Conservation (phyloP, 1,140 invertebrate species). For the Tetranychus urticae region DNA sequence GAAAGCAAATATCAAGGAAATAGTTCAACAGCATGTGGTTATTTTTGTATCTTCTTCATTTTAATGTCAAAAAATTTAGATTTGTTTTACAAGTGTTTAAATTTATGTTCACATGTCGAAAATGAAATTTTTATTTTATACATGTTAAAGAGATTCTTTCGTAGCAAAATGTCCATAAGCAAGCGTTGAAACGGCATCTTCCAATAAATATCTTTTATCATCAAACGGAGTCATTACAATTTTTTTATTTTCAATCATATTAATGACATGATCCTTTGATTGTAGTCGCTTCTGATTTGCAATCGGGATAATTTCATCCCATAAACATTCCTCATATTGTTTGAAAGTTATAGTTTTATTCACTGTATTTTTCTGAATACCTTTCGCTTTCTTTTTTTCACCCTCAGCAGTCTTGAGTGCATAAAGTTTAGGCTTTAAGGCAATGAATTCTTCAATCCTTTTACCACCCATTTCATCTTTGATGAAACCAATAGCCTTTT, state of each 20-base stretch:
- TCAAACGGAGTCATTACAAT: no score
- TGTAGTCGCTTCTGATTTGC: background rate
- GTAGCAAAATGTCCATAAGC: no score
- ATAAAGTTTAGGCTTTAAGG: constrained; percentile 20
- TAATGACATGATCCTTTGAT: background rate
- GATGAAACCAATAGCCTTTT: constrained; percentile 25
- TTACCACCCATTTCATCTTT: constrained; percentile 25
- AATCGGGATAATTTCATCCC: background rate
- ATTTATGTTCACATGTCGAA: no score
- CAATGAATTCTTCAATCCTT: constrained; percentile 20
- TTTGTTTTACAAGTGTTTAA: no score
- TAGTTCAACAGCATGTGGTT: no score
- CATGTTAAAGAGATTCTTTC: no score
- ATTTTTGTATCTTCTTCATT: no score
- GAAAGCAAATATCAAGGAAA: no score
- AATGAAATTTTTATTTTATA: no score
- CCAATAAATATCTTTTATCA: no score
- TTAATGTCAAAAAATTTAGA: no score
- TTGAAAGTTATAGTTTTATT: background rate
- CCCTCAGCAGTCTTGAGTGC: background rate
- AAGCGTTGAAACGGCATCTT: no score
- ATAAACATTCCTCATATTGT: background rate
- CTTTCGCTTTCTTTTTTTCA: background rate
- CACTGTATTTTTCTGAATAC: background rate
- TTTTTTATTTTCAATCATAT: background rate